phyloP scores from a whole-genome alignment of 2,888 invertebrate genomes.

The Perizoma affinitatum region DNA sequence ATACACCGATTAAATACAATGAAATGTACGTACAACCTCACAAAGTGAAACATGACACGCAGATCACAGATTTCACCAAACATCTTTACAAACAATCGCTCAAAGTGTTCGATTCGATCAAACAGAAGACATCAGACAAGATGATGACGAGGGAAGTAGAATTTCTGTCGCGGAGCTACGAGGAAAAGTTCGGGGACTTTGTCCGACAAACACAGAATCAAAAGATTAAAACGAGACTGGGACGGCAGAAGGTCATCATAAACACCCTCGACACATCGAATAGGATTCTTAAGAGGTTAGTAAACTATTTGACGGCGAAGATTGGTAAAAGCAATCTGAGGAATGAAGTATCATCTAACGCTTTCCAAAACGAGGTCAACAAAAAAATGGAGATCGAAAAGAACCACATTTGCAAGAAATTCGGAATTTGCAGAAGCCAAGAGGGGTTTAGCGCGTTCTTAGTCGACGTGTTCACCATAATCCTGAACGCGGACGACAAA shows the following conservation, averaged over 20 bases:
- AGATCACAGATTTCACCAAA: constrained; percentile 48
- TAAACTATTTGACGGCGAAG: constrained; percentile 46
- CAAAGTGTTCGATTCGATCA: constrained; percentile 50
- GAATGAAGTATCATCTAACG: constrained; percentile 22
- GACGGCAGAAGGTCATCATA: constrained; percentile 56
- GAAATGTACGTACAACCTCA: constrained; percentile 28
- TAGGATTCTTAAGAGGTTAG: constrained; percentile 47
- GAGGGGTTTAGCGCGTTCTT: constrained; percentile 46
- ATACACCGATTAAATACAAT: constrained; percentile 7
- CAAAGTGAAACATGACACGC: constrained; percentile 46
- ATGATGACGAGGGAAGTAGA: constrained; percentile 41
- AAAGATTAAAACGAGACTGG: constrained; percentile 54
- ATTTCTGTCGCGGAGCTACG: constrained; percentile 44
- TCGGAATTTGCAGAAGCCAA: constrained; percentile 49
- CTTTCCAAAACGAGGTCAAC: constrained; percentile 46
- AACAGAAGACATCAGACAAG: constrained; percentile 38
- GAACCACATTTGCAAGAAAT: constrained; percentile 49
- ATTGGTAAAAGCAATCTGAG: constrained; percentile 37
- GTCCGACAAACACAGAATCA: constrained; percentile 47
- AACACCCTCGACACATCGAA: constrained; percentile 59
- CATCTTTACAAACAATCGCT: constrained; percentile 53
- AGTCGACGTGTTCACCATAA: constrained; percentile 38
- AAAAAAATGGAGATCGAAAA: constrained; percentile 44
- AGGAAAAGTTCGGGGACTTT: constrained; percentile 52
- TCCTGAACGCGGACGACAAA: constrained; percentile 40